phyloP scores from a whole-genome alignment of 2,797 vertebrate genomes.

The Antennarius maculatus region DNA sequence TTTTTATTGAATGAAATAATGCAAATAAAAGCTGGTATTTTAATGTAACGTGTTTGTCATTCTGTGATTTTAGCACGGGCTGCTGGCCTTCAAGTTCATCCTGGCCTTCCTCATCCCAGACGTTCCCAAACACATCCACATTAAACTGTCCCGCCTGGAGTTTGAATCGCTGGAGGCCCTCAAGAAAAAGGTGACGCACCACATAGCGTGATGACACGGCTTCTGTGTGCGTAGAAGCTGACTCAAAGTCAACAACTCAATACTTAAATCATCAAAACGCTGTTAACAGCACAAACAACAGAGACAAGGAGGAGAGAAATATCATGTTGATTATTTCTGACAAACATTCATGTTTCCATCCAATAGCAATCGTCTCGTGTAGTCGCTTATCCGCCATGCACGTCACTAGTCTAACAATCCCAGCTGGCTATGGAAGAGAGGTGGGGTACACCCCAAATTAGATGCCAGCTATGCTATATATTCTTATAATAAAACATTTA shows the following conservation, averaged over 20 bases:
- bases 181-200: slow-evolving; percentile 90
- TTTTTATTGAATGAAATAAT: background rate
- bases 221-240: background rate
- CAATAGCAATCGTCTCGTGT: too few relatives aligned
- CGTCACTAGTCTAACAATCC: too few relatives aligned
- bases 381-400: too few relatives aligned
- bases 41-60: slow-evolving; percentile 6
- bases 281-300: background rate
- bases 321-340: too few relatives aligned
- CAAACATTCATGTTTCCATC: too few relatives aligned
- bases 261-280: background rate
- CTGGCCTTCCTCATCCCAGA: slow-evolving; percentile 93
- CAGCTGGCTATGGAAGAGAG: too few relatives aligned
- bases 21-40: slow-evolving; percentile 4
- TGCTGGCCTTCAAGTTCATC: slow-evolving; percentile 93
- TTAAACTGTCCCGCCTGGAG: slow-evolving; percentile 83
- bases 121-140: slow-evolving; percentile 89
- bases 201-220: background rate
- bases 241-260: background rate
- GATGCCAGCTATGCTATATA: too few relatives aligned
- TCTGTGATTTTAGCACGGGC: slow-evolving; percentile 85
- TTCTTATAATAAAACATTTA: too few relatives aligned
- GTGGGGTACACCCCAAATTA: too few relatives aligned
- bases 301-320: background rate
- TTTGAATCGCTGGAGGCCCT: slow-evolving; percentile 90